A percentile compares a stretch with the other conserved stretches of the same genome.
Evolutionary conservation across 2,888 invertebrate species (phyloP).

Genomic region (Drosophila flavopinicola): DNA sequence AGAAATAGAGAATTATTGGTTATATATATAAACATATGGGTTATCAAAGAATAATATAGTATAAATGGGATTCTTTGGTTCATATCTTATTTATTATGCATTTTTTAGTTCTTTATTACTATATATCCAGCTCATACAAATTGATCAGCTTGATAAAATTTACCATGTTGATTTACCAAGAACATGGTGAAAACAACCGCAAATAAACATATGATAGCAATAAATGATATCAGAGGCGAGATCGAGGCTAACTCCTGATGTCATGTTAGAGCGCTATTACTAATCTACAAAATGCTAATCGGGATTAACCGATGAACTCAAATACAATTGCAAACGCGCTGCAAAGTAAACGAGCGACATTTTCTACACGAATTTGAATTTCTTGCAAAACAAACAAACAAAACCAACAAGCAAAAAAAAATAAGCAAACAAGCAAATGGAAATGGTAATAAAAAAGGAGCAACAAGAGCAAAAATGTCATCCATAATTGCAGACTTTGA

Average conservation of each 20-base stretch:
- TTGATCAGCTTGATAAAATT: too few relatives aligned
- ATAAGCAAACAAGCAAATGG: slow-evolving; percentile 27
- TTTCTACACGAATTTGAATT: slow-evolving; percentile 67
- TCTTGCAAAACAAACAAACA: slow-evolving; percentile 12
- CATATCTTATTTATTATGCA: too few relatives aligned
- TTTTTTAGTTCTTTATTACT: too few relatives aligned
- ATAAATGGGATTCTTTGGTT: too few relatives aligned
- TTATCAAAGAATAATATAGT: too few relatives aligned
- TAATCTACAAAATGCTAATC: slow-evolving; percentile 52
- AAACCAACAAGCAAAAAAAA: background rate
- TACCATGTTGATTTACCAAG: too few relatives aligned
- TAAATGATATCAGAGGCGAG: slow-evolving; percentile 1
- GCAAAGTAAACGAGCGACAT: slow-evolving; percentile 59
- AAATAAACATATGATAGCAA: background rate
- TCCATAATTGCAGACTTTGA: slow-evolving; percentile 79
- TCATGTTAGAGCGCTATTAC: slow-evolving; percentile 35
- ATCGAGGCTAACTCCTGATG: background rate
- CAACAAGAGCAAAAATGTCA: slow-evolving; percentile 71
- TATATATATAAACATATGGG: background rate
- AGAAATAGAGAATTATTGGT: background rate
- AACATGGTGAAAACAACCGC: background rate
- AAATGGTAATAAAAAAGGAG: slow-evolving; percentile 31
- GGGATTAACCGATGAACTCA: slow-evolving; percentile 27
- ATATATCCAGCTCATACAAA: too few relatives aligned
- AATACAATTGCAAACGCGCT: slow-evolving; percentile 35